Base-by-base conservation (phyloP, 1,140 invertebrate genomes). In the Bradynema listronoti region DNA sequence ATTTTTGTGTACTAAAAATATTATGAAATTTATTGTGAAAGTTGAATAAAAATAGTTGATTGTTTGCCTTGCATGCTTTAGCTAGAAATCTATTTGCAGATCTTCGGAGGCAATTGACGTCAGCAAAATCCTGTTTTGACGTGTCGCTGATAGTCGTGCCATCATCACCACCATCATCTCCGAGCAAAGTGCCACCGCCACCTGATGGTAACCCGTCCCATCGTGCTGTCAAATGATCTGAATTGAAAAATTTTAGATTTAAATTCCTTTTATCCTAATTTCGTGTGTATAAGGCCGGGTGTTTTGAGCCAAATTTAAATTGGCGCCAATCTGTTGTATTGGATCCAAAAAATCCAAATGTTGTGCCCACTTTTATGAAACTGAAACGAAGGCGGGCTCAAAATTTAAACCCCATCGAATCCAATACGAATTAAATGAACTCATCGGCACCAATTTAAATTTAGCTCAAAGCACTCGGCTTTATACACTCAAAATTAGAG, bases 141-240 rank as follows among this genome's bases (percentile, higher is more conserved):
- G 65, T 69, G 25, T 74, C 71, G 30, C 75, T 78, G 22, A 77
- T 58, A 5, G 72, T 60, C 9, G 74, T 78, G 5, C 70, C 75
- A 27, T 67, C 73, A 50, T 73, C 71, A 4, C 63, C 72, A 27
- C 68, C 73, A 32, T 65, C 58, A 25, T 66, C 64, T 46, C 61
- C 72, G 43, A 72, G 68, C 41, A 77, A 39, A 16, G 69, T 33
- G 24, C 56, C 73, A 4, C 58, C 61, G 51, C 66, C 66, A 29
- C 65, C 67, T 45, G 75, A 47, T 9, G 76, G 70, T 29, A 77
- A 58, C 30, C 75, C 75, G 56, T 77, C 74, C 74, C 74, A 77
- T 64, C 76, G 57, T 33, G 71, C 73, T 22, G 66, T 68, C 39
- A 74, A 65, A 56, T 74, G 72, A 56, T 74, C 72, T 74, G 30